Evolutionary conservation across 2,113 vertebrate genomes (phyloP), one percentile per base, ranked within the genome.

Genomic region (Acanthochromis polyacanthus): DNA sequence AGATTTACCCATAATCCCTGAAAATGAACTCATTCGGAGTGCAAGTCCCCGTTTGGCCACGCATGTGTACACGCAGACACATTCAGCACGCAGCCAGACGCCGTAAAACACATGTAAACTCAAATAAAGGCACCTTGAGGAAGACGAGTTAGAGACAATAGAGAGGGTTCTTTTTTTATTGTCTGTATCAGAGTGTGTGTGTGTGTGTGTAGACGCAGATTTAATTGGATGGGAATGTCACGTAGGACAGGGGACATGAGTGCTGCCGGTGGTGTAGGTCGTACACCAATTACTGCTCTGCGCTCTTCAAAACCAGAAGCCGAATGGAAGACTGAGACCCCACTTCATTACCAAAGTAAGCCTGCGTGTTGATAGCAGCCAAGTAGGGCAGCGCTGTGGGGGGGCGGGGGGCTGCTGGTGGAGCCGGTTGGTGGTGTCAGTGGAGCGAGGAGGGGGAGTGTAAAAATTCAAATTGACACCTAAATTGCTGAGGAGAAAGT

Each of bases 201-300:
- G 57, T 61, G 77, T 61, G 52, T 48, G 74, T 53, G 76, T 0
- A 69, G 78, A 82, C 38, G 40, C 52, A 59, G 64, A 68, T 83
- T 91, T 91, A 91, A 93, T 92, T 92, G 90, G 91, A 89, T 83
- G 86, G 86, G 90, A 91, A 91, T 85, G 90, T 91, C 90, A 92
- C 78, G 58, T 75, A 84, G 88, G 89, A 91, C 79, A 84, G 81
- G 85, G 80, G 85, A 92, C 88, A 90, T 68, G 85, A 89, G 85
- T 62, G 88, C 88, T 84, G 83, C 63, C 25, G 50, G 81, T 88
- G 76, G 59, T 87, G 84, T 86, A 89, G 90, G 90, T 91, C 84
- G 78, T 82, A 90, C 88, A 89, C 89, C 90, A 92, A 91, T 93
- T 91, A 93, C 85, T 81, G 75, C 86, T 75, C 83, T 8, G 32